Conservation (phyloP, 2,113 vertebrate genomes). For the Apodemus speciosus region DNA sequence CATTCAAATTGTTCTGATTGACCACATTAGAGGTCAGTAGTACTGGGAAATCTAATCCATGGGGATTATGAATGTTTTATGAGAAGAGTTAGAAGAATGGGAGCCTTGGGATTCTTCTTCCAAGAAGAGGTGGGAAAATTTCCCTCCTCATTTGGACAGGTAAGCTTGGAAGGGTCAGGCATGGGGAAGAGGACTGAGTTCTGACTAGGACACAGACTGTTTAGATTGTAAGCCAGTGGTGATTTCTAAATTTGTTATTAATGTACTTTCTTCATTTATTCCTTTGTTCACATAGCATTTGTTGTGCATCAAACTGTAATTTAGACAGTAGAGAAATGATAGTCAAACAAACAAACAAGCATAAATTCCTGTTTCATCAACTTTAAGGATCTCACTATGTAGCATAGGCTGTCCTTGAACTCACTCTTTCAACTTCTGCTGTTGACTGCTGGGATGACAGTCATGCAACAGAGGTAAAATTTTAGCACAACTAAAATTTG, state of each 20-base stretch:
- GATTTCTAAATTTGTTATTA: neutral
- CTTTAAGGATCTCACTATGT: neutral
- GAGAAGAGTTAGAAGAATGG: constrained; percentile 1
- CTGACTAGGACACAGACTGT: neutral
- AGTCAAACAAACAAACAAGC: neutral
- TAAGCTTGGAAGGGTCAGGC: neutral
- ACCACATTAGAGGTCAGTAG: neutral
- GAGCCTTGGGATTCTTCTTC: neutral
- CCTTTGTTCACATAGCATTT: neutral
- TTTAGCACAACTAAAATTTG: neutral
- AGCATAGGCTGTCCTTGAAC: neutral
- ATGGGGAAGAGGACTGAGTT: neutral
- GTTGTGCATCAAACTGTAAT: neutral
- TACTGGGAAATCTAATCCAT: neutral
- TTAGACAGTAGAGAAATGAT: neutral
- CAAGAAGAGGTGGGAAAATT: neutral
- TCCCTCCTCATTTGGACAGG: neutral
- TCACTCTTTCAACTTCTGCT: neutral
- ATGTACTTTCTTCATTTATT: neutral
- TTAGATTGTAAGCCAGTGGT: neutral
- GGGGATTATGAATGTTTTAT: constrained; percentile 31
- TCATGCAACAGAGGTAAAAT: neutral
- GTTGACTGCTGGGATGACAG: neutral
- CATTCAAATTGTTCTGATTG: constrained; percentile 30
- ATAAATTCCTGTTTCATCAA: neutral